A percentile compares a stretch with the other conserved stretches of the same genome.
Conservation (phyloP, 53 echinoderm and acorn worm genomes). For the Patiria pectinifera region DNA sequence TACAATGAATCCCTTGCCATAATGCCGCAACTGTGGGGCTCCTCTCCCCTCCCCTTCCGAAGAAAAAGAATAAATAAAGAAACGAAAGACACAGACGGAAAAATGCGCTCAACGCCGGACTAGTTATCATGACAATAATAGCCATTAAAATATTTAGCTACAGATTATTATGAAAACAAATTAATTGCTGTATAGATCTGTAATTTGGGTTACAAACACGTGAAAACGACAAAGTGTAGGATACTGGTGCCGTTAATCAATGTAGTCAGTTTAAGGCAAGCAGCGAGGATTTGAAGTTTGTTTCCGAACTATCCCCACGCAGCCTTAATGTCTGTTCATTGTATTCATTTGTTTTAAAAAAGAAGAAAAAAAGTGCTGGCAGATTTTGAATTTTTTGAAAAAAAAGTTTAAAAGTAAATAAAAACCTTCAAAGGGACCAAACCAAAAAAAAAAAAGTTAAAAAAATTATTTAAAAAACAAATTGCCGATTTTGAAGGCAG, state of each 20-base stretch:
- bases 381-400: constrained; percentile 62
- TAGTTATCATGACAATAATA: constrained; percentile 12
- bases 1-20: constrained; percentile 39
- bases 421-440: constrained; percentile 62
- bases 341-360: constrained; percentile 62
- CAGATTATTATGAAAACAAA: constrained; percentile 34
- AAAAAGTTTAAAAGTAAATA: constrained; percentile 45
- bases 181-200: constrained; percentile 38
- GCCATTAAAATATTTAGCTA: constrained; percentile 27
- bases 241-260: constrained; percentile 22
- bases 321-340: constrained; percentile 42
- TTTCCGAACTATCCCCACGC: constrained; percentile 10
- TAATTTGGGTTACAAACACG: constrained; percentile 7
- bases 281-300: neutral
- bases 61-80: neutral
- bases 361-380: constrained; percentile 49
- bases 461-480: constrained; percentile 16
- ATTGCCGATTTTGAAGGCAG: constrained; percentile 65
- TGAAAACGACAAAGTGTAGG: constrained; percentile 39
- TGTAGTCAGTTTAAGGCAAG: constrained; percentile 28
- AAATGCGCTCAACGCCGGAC: constrained; percentile 5
- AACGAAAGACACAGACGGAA: neutral
- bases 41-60: constrained; percentile 17
- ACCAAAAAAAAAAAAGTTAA: constrained; percentile 31
- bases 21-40: constrained; percentile 1